These are phyloP conservation scores for Philereme vetulata DNA, from an alignment of 2,888 invertebrate species.

Conservation along the genomic window DNA sequence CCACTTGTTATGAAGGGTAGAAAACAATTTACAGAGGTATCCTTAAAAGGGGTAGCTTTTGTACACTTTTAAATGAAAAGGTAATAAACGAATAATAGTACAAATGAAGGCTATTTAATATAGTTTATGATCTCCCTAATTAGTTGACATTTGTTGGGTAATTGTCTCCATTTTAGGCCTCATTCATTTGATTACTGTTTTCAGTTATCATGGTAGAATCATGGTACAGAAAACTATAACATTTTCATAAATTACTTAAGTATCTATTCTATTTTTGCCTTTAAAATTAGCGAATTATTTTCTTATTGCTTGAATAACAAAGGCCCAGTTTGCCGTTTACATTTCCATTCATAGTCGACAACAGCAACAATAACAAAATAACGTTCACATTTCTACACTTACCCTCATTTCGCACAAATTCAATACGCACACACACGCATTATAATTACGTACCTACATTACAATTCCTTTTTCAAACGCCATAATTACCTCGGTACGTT, in stretches of 20 bases:
- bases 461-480: constrained; percentile 71
- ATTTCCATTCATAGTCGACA: constrained; percentile 34
- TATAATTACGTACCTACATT: constrained; percentile 63
- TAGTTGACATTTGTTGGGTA: constrained; percentile 3
- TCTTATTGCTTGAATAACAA: background rate
- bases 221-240: too few species aligned
- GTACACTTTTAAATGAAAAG: constrained; percentile 27
- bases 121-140: constrained; percentile 16
- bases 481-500: constrained; percentile 60
- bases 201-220: too few species aligned
- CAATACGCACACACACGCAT: constrained; percentile 43
- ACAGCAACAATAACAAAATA: constrained; percentile 36
- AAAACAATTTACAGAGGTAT: constrained; percentile 76
- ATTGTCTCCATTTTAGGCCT: background rate
- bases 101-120: constrained; percentile 11
- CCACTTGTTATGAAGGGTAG: constrained; percentile 70
- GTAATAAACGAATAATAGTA: constrained; percentile 20
- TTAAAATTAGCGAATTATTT: too few species aligned
- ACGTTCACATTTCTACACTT: constrained; percentile 43
- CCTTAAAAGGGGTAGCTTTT: constrained; percentile 52
- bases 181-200: too few species aligned
- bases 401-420: constrained; percentile 49
- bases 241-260: too few species aligned
- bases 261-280: too few species aligned
- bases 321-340: constrained; percentile 22